Evolutionary conservation across 2,888 invertebrate genomes (phyloP).

Genomic region (Drosophila paracracens): DNA sequence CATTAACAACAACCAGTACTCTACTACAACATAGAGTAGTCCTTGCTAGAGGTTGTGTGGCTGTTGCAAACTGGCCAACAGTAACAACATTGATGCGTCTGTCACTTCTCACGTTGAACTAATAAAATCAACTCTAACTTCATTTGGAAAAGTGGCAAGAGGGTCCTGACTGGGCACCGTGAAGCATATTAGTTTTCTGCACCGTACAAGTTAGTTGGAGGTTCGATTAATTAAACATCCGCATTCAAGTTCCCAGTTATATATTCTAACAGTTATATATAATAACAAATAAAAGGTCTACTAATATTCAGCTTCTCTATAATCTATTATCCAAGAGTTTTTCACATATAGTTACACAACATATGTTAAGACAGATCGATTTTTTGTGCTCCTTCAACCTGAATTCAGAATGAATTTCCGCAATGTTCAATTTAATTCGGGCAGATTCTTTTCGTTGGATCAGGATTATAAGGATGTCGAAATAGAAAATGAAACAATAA

Average conservation of each 20-base stretch:
- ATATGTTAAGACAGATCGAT: not conserved
- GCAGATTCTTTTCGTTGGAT: not conserved
- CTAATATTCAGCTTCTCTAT: not conserved
- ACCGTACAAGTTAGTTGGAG: slow-evolving; percentile 2
- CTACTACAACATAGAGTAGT: slow-evolving; percentile 15
- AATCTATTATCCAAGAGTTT: not conserved
- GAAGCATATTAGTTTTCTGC: slow-evolving; percentile 2
- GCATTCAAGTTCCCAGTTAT: not conserved
- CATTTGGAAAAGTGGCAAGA: slow-evolving; percentile 35
- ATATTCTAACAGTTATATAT: too few relatives aligned
- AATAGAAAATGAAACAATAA: slow-evolving; percentile 7
- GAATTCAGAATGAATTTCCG: not conserved
- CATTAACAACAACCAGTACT: slow-evolving; percentile 3
- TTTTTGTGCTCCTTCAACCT: not conserved
- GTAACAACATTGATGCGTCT: slow-evolving; percentile 35
- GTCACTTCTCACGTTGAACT: slow-evolving; percentile 59
- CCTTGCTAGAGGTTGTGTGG: not conserved
- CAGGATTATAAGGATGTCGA: not conserved
- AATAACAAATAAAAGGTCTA: not conserved
- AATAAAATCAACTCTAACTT: slow-evolving; percentile 70
- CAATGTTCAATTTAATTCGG: not conserved
- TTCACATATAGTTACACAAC: not conserved
- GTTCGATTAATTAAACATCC: not conserved
- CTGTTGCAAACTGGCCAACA: slow-evolving; percentile 2
- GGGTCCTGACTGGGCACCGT: slow-evolving; percentile 1